These are phyloP conservation scores for Nephrotoma appendiculata DNA, from an alignment of 2,888 invertebrate genomes.

Conservation along the genomic window DNA sequence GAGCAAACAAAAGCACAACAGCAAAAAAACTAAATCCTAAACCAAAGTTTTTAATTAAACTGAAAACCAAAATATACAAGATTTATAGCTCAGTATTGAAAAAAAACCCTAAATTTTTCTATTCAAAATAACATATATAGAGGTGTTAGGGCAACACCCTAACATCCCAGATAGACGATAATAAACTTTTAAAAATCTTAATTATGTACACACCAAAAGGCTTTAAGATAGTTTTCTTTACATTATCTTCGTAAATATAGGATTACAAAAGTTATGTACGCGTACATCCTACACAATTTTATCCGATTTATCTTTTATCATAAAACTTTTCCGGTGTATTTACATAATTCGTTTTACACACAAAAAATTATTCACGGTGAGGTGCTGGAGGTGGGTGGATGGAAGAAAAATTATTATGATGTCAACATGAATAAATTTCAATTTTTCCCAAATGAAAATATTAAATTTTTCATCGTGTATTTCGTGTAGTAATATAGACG, in stretches of 20 bases:
- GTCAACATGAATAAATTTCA: not conserved
- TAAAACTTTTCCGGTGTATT: not conserved
- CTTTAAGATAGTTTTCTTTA: not conserved
- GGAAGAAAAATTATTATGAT: not conserved
- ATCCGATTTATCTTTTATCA: not conserved
- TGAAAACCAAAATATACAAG: not conserved
- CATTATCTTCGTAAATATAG: not conserved
- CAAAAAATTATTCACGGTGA: not conserved
- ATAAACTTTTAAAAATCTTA: not conserved
- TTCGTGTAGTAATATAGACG: not conserved
- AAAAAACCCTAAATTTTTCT: not conserved
- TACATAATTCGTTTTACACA: not conserved
- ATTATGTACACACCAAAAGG: not conserved
- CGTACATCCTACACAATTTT: not conserved
- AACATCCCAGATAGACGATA: not conserved
- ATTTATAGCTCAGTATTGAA: not conserved
- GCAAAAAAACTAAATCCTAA: not conserved
- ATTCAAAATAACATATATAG: not conserved
- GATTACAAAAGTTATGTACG: not conserved
- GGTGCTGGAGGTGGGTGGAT: no score
- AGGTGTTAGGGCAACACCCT: not conserved
- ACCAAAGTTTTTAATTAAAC: not conserved
- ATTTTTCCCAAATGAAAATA: not conserved
- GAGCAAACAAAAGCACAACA: not conserved
- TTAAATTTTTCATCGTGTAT: not conserved